These are phyloP conservation scores for Drosophila malerkotliana DNA, from an alignment of 1,140 invertebrate species.

Conservation along the genomic window DNA sequence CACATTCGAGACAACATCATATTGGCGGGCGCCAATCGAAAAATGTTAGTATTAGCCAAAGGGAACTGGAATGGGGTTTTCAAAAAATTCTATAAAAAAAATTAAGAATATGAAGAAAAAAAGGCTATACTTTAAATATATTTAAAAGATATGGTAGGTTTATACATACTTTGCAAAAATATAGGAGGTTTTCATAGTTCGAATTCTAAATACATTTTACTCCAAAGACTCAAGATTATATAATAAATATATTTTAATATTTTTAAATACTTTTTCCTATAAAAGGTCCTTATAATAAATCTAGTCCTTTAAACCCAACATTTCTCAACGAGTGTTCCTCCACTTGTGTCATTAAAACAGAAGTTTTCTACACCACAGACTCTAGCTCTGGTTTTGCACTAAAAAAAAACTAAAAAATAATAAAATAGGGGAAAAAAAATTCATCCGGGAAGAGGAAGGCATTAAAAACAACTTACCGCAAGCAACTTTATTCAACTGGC, in stretches of 20 bases:
- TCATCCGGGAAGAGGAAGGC: conserved; percentile 14
- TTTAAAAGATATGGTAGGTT: no score
- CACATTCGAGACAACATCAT: conserved; percentile 66
- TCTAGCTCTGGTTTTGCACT: background rate
- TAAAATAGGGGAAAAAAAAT: conserved; percentile 6
- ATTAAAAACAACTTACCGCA: conserved; percentile 41
- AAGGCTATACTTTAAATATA: no score
- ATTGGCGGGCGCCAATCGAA: conserved; percentile 39
- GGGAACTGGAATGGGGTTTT: background rate
- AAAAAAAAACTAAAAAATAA: background rate
- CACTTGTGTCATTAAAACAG: conserved; percentile 16
- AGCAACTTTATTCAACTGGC: conserved; percentile 37
- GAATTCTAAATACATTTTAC: no score
- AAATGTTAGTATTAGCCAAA: conserved; percentile 51
- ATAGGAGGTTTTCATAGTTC: no score
- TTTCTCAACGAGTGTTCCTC: background rate
- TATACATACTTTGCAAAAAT: no score
- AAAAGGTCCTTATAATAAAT: no score
- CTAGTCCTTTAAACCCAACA: background rate
- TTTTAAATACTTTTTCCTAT: no score
- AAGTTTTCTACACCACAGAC: conserved; percentile 13
- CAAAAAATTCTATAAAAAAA: background rate
- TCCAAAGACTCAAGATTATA: no score
- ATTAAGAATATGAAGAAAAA: no score
- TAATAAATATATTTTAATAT: no score